Conservation (phyloP, 1,140 invertebrate genomes). For the Macrobrachium rosenbergii region DNA sequence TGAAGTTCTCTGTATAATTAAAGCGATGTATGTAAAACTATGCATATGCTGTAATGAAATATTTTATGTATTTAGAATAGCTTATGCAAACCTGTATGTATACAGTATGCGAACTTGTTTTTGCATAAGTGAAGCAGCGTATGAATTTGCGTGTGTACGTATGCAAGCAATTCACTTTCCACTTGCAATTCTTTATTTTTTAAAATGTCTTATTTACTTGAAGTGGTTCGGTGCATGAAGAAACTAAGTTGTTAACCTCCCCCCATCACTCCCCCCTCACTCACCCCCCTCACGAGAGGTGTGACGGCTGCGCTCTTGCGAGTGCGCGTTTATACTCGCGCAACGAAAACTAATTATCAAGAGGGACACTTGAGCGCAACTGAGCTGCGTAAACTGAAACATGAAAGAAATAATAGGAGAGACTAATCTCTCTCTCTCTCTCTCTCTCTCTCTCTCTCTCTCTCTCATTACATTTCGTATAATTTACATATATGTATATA, state of each 20-base stretch:
- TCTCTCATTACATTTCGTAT: background rate
- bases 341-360: too few relatives aligned
- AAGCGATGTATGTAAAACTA: background rate
- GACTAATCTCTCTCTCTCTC: background rate
- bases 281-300: too few relatives aligned
- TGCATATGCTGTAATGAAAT: background rate
- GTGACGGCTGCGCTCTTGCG: too few relatives aligned
- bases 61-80: background rate
- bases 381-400: too few relatives aligned
- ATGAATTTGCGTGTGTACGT: conserved; percentile 19
- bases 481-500: background rate
- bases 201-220: too few relatives aligned
- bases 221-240: too few relatives aligned
- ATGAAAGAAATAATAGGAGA: too few relatives aligned
- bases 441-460: conserved; percentile 33
- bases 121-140: background rate
- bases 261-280: too few relatives aligned
- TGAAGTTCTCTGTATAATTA: too few relatives aligned
- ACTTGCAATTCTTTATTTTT: background rate
- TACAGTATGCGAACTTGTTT: background rate
- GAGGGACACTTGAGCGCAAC: too few relatives aligned
- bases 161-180: background rate
- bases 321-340: too few relatives aligned
- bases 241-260: too few relatives aligned
- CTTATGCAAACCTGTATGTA: background rate